Percentiles rank a stretch among this genome's conserved stretches.
Conservation (phyloP, 2,113 vertebrate species). For the Piaya cayana region DNA sequence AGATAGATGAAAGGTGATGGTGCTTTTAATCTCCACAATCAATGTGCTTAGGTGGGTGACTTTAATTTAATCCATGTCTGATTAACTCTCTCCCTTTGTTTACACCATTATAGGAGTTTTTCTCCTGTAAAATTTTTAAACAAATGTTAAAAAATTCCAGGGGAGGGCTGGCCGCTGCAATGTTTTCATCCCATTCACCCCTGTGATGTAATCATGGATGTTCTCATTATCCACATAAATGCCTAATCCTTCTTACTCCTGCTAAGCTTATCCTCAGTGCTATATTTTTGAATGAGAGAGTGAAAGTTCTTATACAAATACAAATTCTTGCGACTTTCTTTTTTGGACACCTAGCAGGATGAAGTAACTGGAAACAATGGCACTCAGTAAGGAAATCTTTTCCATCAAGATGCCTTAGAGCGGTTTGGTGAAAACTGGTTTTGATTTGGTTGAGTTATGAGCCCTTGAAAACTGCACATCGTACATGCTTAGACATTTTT, state of each 20-base stretch:
- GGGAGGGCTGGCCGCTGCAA: not conserved
- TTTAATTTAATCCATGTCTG: slow-evolving; percentile 71
- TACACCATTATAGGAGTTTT: slow-evolving; percentile 65
- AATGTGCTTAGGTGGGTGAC: slow-evolving; percentile 72
- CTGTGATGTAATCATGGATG: slow-evolving; percentile 63
- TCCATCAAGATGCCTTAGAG: not conserved
- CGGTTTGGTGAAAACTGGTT: slow-evolving; percentile 41
- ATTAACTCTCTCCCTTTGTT: slow-evolving; percentile 56
- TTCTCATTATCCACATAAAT: slow-evolving; percentile 70
- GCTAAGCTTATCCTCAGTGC: slow-evolving; percentile 58
- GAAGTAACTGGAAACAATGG: slow-evolving; percentile 54
- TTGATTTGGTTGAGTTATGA: slow-evolving; percentile 59
- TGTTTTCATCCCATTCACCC: slow-evolving; percentile 58
- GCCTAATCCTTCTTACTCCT: slow-evolving; percentile 61
- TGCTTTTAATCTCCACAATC: slow-evolving; percentile 71
- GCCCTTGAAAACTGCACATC: slow-evolving; percentile 32
- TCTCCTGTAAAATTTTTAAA: slow-evolving; percentile 60
- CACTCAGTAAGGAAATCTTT: slow-evolving; percentile 15
- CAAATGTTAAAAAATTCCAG: slow-evolving; percentile 44
- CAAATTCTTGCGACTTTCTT: slow-evolving; percentile 51
- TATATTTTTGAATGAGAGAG: slow-evolving; percentile 61
- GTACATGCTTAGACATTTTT: not conserved
- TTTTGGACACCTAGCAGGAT: slow-evolving; percentile 39
- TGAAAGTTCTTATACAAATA: slow-evolving; percentile 61
- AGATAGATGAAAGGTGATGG: slow-evolving; percentile 74